These are phyloP conservation scores for Chloroceryle aenea DNA, from an alignment of 2,113 vertebrate genomes.

Conservation along the genomic window DNA sequence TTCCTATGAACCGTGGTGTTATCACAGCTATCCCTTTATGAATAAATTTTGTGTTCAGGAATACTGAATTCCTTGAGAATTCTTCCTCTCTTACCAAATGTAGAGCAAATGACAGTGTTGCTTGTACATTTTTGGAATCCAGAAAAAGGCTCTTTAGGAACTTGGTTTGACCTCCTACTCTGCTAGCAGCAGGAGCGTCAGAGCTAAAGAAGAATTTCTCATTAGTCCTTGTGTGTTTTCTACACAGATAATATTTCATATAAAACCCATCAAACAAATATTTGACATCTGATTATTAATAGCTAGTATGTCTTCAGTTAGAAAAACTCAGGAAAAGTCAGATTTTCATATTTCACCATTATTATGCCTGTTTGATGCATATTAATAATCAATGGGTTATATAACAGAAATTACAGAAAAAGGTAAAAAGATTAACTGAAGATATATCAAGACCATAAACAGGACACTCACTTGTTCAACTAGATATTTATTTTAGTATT, in stretches of 20 bases:
- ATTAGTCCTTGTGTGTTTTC: background rate
- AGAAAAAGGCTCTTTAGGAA: background rate
- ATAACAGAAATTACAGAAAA: background rate
- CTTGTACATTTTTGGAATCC: background rate
- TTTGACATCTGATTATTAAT: background rate
- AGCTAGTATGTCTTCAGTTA: background rate
- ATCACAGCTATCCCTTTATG: background rate
- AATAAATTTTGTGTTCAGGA: background rate
- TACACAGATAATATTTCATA: background rate
- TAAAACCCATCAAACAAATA: background rate
- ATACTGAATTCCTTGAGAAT: background rate
- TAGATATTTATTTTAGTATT: background rate
- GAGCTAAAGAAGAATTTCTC: background rate
- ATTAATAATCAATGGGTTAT: background rate
- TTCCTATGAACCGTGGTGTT: background rate
- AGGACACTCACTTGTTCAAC: background rate
- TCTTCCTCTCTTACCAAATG: background rate
- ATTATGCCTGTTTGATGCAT: background rate
- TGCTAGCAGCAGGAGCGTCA: background rate
- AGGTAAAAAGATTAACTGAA: background rate
- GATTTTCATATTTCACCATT: background rate
- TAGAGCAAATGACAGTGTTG: background rate
- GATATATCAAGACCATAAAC: background rate
- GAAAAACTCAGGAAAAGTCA: background rate
- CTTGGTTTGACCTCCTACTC: background rate